A percentile compares a stretch with the other conserved stretches of the same genome.
Conservation (phyloP, 2,888 invertebrate species). For the Tromatobia lineatoria region DNA sequence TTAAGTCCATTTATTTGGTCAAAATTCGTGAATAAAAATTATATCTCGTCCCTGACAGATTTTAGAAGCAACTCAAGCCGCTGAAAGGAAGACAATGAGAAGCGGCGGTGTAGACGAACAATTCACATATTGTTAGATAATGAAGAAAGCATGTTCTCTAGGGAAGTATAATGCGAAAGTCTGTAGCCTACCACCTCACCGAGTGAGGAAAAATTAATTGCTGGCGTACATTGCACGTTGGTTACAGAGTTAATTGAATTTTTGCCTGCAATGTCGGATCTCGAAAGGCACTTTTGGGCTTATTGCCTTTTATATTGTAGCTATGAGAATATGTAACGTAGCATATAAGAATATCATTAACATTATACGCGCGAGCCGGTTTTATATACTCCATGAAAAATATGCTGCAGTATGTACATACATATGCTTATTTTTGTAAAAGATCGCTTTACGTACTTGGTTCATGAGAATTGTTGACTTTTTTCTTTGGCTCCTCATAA, state of each 20-base stretch:
- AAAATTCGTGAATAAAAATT: no score
- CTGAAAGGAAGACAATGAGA: background rate
- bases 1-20: no score
- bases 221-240: background rate
- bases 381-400: background rate
- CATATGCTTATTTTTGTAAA: no score
- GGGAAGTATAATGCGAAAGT: constrained; percentile 11
- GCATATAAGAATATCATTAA: background rate
- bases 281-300: background rate
- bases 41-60: no score
- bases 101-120: background rate
- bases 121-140: constrained; percentile 3
- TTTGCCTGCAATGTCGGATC: background rate
- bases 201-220: background rate
- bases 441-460: no score
- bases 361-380: background rate
- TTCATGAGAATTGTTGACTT: no score
- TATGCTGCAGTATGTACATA: background rate
- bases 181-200: background rate
- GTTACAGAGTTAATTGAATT: background rate
- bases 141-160: constrained; percentile 21
- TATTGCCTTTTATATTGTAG: no score
- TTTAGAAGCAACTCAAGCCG: no score
- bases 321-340: background rate
- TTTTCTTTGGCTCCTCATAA: no score